These are phyloP conservation scores for Mohoua ochrocephala DNA, from an alignment of 2,113 vertebrate genomes.

Conservation along the genomic window DNA sequence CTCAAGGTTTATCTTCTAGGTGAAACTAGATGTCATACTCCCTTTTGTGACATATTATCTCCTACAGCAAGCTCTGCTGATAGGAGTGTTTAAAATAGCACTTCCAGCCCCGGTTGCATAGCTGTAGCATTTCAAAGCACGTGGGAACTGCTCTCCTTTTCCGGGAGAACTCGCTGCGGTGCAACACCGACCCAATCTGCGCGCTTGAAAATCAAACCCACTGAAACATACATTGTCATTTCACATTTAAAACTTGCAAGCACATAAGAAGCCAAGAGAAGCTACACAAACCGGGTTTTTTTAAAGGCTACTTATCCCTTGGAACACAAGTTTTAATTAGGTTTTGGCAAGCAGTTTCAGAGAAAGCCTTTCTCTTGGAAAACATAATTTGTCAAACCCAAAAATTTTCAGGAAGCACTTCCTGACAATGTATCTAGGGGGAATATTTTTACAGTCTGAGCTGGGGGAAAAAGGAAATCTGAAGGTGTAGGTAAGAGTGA, in stretches of 20 bases:
- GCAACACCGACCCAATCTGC: not conserved
- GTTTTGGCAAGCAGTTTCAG: not conserved
- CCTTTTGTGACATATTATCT: constrained; percentile 63
- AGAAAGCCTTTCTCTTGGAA: not conserved
- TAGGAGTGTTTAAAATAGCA: constrained; percentile 58
- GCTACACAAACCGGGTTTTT: not conserved
- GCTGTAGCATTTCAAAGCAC: constrained; percentile 31
- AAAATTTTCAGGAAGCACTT: not conserved
- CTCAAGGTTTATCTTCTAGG: constrained; percentile 59
- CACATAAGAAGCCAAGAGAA: not conserved
- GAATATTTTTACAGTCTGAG: not conserved
- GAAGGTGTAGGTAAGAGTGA: not conserved
- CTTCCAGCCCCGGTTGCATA: constrained; percentile 9
- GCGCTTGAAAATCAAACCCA: not conserved
- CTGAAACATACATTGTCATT: not conserved
- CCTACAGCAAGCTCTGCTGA: constrained; percentile 57
- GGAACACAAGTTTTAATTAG: constrained; percentile 31
- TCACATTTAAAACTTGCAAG: not conserved
- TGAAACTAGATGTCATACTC: constrained; percentile 56
- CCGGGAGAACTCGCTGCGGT: not conserved
- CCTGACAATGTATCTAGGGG: not conserved
- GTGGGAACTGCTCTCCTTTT: constrained; percentile 22
- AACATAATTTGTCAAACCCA: not conserved
- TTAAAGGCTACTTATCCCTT: not conserved
- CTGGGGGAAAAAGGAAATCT: not conserved